These are phyloP conservation scores for Ischnura elegans DNA, from an alignment of 2,888 invertebrate species.

Conservation along the genomic window DNA sequence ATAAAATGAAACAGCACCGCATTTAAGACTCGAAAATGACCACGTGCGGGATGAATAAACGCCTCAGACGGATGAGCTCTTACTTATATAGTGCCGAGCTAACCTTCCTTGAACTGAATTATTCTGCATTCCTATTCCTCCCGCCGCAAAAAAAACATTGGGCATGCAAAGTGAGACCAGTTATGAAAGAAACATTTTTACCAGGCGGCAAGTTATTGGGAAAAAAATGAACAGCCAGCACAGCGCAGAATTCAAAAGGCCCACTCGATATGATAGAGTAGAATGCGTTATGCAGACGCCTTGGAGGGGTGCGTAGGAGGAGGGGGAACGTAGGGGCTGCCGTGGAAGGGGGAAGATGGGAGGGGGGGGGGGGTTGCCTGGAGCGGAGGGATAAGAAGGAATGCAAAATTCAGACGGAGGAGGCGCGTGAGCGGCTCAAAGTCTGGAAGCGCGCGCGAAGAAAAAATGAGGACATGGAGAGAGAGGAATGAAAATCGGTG, in stretches of 20 bases:
- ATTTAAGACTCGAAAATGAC: too few species aligned
- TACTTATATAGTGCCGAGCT: background rate
- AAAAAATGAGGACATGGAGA: background rate
- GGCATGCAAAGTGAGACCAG: background rate
- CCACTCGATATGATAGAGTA: background rate
- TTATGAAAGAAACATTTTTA: conserved; percentile 20
- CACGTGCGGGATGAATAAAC: too few species aligned
- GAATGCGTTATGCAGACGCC: background rate
- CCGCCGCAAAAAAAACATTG: too few species aligned
- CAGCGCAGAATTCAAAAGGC: background rate
- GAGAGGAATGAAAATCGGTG: background rate
- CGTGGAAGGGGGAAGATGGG: background rate
- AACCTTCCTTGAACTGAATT: background rate
- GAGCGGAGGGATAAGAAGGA: background rate
- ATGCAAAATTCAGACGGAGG: conserved; percentile 5
- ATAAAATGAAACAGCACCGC: too few species aligned
- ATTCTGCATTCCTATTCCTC: background rate
- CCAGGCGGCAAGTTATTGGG: background rate
- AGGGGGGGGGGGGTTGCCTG: too few species aligned
- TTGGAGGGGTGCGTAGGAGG: background rate
- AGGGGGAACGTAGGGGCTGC: background rate
- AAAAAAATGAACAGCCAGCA: background rate
- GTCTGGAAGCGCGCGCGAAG: background rate
- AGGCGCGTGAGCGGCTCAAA: too few species aligned
- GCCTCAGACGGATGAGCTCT: background rate